A percentile compares a stretch with the other conserved stretches of the same genome.
These are phyloP conservation scores for Oceanodroma leucorhoa DNA, from an alignment of 2,797 vertebrate genomes.

Conservation along the genomic window DNA sequence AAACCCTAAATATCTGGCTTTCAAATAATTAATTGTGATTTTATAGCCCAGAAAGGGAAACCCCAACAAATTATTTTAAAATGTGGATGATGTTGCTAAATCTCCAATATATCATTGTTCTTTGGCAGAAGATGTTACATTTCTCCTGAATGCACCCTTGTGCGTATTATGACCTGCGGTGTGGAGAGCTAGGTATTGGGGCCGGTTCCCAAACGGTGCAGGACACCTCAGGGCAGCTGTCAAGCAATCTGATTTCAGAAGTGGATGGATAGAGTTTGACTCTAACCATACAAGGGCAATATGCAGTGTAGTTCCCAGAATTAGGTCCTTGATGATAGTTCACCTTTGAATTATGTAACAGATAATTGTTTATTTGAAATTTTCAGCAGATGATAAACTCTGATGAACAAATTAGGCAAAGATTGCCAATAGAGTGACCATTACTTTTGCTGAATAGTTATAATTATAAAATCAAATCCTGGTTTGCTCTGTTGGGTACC, in stretches of 20 bases:
- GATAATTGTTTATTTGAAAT: constrained; percentile 40
- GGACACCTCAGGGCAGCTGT: background rate
- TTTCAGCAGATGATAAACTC: constrained; percentile 15
- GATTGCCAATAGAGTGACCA: constrained; percentile 63
- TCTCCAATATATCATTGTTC: background rate
- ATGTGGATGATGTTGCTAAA: background rate
- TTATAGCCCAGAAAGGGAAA: background rate
- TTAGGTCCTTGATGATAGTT: background rate
- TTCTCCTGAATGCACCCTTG: background rate
- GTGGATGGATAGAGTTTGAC: background rate
- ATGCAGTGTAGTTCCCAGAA: background rate
- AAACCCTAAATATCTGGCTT: background rate
- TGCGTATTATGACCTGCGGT: background rate
- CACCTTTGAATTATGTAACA: background rate
- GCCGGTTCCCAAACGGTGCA: fast-evolving
- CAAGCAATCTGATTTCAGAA: background rate
- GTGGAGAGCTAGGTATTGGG: background rate
- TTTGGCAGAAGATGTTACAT: background rate
- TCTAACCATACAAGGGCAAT: background rate
- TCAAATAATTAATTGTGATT: background rate
- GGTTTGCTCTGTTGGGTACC: constrained; percentile 77
- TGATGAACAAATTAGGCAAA: constrained; percentile 52
- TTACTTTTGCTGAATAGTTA: constrained; percentile 77
- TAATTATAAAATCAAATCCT: constrained; percentile 88
- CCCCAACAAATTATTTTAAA: background rate